Evolutionary conservation across 2,888 invertebrate genomes (phyloP).

Genomic region (Andrena chrysosceles): DNA sequence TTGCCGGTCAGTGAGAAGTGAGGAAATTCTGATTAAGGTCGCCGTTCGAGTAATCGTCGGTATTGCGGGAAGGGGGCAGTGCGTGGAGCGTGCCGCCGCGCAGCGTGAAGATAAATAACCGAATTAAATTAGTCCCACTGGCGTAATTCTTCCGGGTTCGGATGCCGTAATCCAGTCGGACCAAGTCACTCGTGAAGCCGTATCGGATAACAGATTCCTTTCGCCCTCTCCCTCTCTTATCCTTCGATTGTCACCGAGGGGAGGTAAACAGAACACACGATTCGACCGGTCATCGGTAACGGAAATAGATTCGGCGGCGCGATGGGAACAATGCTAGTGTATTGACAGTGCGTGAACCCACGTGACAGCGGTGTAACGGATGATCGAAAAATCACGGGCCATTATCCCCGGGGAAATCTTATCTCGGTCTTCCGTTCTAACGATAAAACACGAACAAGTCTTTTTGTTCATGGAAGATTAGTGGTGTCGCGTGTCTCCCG

Average conservation of each 20-base stretch:
- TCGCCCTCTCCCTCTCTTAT: background rate
- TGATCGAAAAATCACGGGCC: background rate
- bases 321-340: background rate
- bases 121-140: constrained; percentile 39
- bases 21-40: background rate
- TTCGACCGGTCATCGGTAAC: background rate
- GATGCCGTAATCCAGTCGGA: constrained; percentile 35
- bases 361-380: background rate
- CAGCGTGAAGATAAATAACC: constrained; percentile 44
- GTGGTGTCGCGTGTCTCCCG: background rate
- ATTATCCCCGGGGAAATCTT: constrained; percentile 6
- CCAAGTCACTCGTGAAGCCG: constrained; percentile 37
- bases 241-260: background rate
- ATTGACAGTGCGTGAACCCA: background rate
- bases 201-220: constrained; percentile 17
- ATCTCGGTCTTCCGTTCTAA: constrained; percentile 7
- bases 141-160: constrained; percentile 22
- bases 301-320: background rate
- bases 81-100: background rate
- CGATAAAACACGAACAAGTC: background rate
- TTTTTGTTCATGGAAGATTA: background rate
- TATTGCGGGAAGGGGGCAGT: constrained; percentile 30
- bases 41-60: background rate
- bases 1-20: background rate
- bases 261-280: constrained; percentile 27